A percentile compares a stretch with the other conserved stretches of the same genome.
Evolutionary conservation across 2,113 vertebrate species (phyloP).

Genomic region (Nothocercus julius): DNA sequence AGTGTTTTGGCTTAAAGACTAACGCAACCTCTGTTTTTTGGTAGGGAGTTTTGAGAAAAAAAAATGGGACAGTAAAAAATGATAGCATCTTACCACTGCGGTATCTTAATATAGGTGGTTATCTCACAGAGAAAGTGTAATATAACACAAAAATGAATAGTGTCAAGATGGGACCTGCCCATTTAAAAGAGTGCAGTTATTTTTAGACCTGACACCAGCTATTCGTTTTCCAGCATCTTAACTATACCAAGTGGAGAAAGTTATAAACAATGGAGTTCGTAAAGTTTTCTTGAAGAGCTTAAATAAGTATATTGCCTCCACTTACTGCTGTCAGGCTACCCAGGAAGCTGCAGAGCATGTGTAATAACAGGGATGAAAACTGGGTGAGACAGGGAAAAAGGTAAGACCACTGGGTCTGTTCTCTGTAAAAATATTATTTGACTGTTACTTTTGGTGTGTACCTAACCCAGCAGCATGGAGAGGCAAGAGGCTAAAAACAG

Average conservation of each 20-base stretch:
- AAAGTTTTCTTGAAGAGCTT: not conserved
- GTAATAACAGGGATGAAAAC: not conserved
- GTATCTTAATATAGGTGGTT: not conserved
- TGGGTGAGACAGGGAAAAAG: not conserved
- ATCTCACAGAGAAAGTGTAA: constrained; percentile 10
- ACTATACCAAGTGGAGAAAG: not conserved
- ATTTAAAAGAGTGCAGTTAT: constrained; percentile 4
- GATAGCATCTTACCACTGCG: not conserved
- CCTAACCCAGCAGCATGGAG: accelerated
- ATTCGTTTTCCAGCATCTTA: constrained; percentile 11
- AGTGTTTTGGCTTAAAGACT: not conserved
- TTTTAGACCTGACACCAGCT: constrained; percentile 32
- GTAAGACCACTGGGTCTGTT: not conserved
- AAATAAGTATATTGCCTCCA: not conserved
- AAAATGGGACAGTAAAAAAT: not conserved
- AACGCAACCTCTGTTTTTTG: not conserved
- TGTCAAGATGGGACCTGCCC: not conserved
- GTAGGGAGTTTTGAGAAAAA: not conserved
- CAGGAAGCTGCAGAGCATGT: not conserved
- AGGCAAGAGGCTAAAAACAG: not conserved
- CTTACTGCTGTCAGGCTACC: not conserved
- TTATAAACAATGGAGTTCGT: not conserved
- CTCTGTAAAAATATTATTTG: not conserved
- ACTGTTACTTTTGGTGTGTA: accelerated
- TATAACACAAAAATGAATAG: not conserved